Evolutionary conservation across 2,113 vertebrate species (phyloP).

Genomic region (Trinectes maculatus): DNA sequence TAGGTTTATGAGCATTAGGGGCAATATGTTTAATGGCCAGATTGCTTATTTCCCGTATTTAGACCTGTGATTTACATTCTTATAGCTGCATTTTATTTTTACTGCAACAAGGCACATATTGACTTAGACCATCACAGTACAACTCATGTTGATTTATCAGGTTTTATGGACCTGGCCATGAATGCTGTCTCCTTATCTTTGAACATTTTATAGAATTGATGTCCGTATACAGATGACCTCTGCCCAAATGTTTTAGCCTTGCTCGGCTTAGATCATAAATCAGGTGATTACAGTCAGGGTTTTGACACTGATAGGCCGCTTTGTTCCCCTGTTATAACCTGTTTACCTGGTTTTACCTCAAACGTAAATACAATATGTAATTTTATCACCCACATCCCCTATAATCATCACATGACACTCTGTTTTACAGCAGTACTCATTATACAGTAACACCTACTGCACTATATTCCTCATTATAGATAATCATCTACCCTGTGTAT

Average conservation of each 20-base stretch:
- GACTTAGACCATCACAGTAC: background rate
- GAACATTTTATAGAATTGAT: constrained; percentile 12
- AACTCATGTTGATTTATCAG: constrained; percentile 24
- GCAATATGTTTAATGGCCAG: constrained; percentile 8
- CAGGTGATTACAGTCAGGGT: background rate
- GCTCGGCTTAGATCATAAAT: constrained; percentile 6
- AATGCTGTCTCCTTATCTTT: constrained; percentile 27
- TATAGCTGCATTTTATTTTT: constrained; percentile 27
- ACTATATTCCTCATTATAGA: background rate
- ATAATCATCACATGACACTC: background rate
- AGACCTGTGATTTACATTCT: constrained; percentile 16
- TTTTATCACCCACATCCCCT: background rate
- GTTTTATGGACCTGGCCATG: constrained; percentile 1
- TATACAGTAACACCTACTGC: background rate
- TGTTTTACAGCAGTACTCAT: background rate
- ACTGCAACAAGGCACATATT: background rate
- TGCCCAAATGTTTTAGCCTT: background rate
- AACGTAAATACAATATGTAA: background rate
- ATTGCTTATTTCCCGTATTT: constrained; percentile 2
- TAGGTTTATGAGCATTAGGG: constrained; percentile 13
- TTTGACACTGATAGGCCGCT: background rate
- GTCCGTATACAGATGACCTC: background rate
- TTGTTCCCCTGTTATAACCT: background rate
- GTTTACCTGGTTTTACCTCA: background rate
- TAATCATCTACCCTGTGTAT: constrained; percentile 1